phyloP scores from a whole-genome alignment of 2,888 invertebrate species.

The Hypena proboscidalis region DNA sequence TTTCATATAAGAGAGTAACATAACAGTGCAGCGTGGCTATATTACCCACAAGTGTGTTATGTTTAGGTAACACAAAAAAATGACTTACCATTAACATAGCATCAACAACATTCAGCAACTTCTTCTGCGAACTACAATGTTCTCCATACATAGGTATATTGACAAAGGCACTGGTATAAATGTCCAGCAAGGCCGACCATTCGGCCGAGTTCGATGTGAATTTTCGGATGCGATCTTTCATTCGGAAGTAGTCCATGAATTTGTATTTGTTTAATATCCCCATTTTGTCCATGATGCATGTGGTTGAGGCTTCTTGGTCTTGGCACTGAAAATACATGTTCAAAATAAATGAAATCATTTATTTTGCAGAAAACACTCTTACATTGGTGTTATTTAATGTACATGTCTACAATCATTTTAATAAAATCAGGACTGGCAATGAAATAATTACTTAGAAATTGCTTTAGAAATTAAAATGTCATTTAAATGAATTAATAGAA shows the following conservation, averaged over 20 bases:
- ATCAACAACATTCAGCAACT: slow-evolving; percentile 70
- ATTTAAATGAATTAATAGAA: no score
- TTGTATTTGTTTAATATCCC: slow-evolving; percentile 68
- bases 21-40: no score
- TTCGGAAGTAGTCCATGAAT: slow-evolving; percentile 73
- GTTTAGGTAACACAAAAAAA: no score
- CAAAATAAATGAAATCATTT: background rate
- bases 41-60: no score
- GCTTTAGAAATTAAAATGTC: no score
- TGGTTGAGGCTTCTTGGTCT: slow-evolving; percentile 56
- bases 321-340: slow-evolving; percentile 60
- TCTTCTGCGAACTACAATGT: slow-evolving; percentile 68
- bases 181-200: slow-evolving; percentile 48
- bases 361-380: no score
- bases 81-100: slow-evolving; percentile 69
- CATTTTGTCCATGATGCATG: slow-evolving; percentile 68
- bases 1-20: no score
- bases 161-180: slow-evolving; percentile 55
- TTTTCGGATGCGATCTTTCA: slow-evolving; percentile 65
- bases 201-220: slow-evolving; percentile 44
- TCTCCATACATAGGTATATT: slow-evolving; percentile 59
- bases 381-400: no score
- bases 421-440: no score
- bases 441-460: no score
- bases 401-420: no score